Evolutionary conservation across 2,888 invertebrate species (phyloP).

Genomic region (Hyalella azteca): DNA sequence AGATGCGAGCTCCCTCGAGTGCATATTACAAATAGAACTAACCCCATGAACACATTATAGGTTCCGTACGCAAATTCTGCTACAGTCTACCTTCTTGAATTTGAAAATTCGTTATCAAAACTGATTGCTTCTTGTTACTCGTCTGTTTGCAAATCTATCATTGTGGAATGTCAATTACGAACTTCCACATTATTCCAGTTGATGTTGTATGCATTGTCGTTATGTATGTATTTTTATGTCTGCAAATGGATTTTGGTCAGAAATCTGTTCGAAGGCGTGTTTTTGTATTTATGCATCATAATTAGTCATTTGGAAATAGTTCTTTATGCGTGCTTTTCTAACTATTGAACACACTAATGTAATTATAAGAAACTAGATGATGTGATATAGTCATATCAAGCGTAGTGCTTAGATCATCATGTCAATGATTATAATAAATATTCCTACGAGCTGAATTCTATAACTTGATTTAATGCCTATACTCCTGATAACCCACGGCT

Average conservation of each 20-base stretch:
- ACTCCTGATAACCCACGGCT: too few relatives aligned
- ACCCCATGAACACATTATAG: too few relatives aligned
- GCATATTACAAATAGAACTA: too few relatives aligned
- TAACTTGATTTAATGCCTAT: too few relatives aligned
- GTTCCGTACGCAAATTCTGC: too few relatives aligned
- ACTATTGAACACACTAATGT: conserved; percentile 7
- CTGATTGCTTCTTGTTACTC: neutral
- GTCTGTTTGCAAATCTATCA: neutral
- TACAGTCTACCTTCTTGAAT: too few relatives aligned
- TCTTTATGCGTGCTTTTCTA: conserved; percentile 22
- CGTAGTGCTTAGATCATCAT: neutral
- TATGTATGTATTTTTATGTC: neutral
- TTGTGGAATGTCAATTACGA: too few relatives aligned
- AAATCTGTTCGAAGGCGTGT: neutral
- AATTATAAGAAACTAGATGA: neutral
- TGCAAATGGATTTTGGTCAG: neutral
- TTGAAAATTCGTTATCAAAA: neutral
- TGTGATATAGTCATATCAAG: conserved; percentile 15
- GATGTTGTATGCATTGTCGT: too few relatives aligned
- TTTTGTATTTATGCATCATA: neutral
- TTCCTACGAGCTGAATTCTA: neutral
- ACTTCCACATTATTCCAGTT: too few relatives aligned
- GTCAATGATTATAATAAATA: neutral
- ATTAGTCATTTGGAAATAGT: conserved; percentile 2
- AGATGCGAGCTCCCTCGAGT: too few relatives aligned